Evolutionary conservation across 2,888 invertebrate species (phyloP), one percentile per base, ranked within the genome.

Genomic region (Tineola bisselliella): DNA sequence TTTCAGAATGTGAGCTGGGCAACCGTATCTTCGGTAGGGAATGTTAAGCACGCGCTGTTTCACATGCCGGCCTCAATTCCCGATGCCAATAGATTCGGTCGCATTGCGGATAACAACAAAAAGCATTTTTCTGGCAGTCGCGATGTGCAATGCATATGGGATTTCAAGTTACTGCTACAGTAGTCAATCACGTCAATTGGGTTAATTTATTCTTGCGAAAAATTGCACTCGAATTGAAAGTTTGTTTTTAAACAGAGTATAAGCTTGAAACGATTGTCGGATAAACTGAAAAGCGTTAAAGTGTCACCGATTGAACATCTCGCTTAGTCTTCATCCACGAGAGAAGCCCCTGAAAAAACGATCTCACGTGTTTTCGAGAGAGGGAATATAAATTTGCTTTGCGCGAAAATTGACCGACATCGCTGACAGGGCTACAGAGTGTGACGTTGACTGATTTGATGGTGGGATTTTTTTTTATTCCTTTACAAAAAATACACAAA

Each of bases 21-120:
- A 48, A 57, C 43, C 44, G 59, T 61, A 59, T 30, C 31, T 61
- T 64, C 60, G 62, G 65, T 64, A 63, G 65, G 64, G 58, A 15
- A 33, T 33, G 65, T 67, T 66, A 64, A 66, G 64, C 63, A 67
- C 66, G 67, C 68, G 64, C 44, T 65, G 61, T 59, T 59, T 44
- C 44, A 59, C 62, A 67, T 65, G 67, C 68, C 67, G 65, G 65
- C 66, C 64, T 59, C 63, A 63, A 66, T 60, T 62, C 60, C 44
- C 18, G 58, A 61, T 60, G 61, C 60, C 61, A 62, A 70, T 71
- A 68, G 66, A 64, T 70, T 66, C 66, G 65, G 65, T 66, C 69
- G 73, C 73, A 73, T n/a, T 60, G 48, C 60, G 59, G 59, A 43
- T 43, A 19, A 13, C 43, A 43, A 44, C 59, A 59, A 59, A 59